These are phyloP conservation scores for Argyra leucocephala DNA, from an alignment of 2,888 invertebrate genomes.

Conservation along the genomic window DNA sequence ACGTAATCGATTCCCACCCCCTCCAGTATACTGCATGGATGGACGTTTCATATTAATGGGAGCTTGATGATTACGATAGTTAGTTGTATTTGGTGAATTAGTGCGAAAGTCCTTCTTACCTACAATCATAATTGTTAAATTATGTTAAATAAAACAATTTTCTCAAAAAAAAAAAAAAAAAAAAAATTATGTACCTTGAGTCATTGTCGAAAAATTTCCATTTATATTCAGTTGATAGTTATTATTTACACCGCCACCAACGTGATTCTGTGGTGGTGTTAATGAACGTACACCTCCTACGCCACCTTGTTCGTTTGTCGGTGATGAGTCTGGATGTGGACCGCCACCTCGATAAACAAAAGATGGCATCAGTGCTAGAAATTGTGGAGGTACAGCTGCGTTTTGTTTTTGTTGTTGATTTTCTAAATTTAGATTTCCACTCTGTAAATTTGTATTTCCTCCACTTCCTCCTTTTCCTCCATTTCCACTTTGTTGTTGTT, in stretches of 20 bases:
- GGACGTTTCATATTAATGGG: constrained; percentile 10
- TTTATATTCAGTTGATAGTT: constrained; percentile 12
- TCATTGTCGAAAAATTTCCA: constrained; percentile 3
- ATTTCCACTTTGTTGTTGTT: constrained; percentile 24
- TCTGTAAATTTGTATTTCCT: constrained; percentile 38
- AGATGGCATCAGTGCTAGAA: constrained; percentile 65
- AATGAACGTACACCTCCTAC: constrained; percentile 23
- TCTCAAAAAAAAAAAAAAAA: too few species aligned
- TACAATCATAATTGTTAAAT: too few species aligned
- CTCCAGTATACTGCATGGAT: constrained; percentile 18
- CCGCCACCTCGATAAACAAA: constrained; percentile 51
- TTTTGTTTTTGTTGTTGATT: constrained; percentile 46
- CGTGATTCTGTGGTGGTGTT: constrained; percentile 34
- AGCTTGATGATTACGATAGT: constrained; percentile 13
- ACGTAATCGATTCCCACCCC: constrained; percentile 23
- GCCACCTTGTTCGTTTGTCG: constrained; percentile 19
- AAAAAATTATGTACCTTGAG: neutral
- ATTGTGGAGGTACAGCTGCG: constrained; percentile 54
- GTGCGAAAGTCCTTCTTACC: constrained; percentile 30
- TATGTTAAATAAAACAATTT: too few species aligned
- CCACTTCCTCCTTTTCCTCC: constrained; percentile 44
- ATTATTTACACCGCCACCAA: constrained; percentile 28
- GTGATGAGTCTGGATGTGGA: constrained; percentile 23
- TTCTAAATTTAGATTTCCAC: constrained; percentile 29
- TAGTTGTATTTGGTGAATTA: constrained; percentile 26